These are phyloP conservation scores for Corapipo altera DNA, from an alignment of 2,113 vertebrate genomes.

Conservation along the genomic window DNA sequence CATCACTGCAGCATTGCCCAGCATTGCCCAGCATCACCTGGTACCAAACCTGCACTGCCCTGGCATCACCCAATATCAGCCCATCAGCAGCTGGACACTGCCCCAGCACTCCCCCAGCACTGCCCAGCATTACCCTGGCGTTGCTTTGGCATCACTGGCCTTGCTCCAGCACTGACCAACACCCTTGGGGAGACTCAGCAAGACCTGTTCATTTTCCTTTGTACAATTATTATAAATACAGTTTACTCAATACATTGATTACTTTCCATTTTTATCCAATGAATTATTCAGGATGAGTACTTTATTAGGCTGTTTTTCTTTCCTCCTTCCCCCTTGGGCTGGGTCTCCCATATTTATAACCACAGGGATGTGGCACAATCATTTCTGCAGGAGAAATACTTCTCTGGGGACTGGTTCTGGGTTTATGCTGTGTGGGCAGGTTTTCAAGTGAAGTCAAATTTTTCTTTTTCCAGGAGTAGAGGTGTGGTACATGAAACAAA, in stretches of 20 bases:
- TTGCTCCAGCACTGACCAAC: not conserved
- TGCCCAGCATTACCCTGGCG: too few relatives aligned
- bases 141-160: not conserved
- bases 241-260: not conserved
- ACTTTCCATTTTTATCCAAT: not conserved
- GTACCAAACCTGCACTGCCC: not conserved
- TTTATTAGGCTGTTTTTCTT: not conserved
- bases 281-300: not conserved
- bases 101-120: not conserved
- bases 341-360: not conserved
- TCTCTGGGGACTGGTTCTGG: not conserved
- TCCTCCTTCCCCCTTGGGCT: not conserved
- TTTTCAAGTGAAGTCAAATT: not conserved
- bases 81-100: not conserved
- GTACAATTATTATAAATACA: not conserved
- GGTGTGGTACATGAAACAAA: not conserved
- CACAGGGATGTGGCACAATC: fast-evolving
- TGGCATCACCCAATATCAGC: not conserved
- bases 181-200: too few relatives aligned
- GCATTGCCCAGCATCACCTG: too few relatives aligned
- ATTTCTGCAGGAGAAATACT: not conserved
- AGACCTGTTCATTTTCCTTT: fast-evolving
- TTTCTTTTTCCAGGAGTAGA: not conserved
- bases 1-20: not conserved
- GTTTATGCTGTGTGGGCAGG: not conserved